Evolutionary conservation across 2,797 vertebrate genomes (phyloP).

Genomic region (Bradypodion pumilum): DNA sequence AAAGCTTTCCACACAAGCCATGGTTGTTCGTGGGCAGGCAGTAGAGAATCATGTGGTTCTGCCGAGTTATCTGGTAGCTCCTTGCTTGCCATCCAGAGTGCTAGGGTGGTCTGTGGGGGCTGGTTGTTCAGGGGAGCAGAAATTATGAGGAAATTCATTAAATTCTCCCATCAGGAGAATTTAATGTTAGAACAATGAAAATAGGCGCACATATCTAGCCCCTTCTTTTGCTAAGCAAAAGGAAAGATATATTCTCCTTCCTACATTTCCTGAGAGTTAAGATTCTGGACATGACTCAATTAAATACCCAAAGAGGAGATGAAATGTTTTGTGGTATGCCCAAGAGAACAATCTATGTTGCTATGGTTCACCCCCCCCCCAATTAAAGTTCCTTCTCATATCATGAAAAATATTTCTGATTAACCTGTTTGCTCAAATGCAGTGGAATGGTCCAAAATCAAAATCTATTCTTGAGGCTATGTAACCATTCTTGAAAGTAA

Average conservation of each 20-base stretch:
- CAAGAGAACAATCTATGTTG: constrained; percentile 6
- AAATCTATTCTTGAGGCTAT: neutral
- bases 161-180: too few species aligned
- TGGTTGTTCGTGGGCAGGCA: too few species aligned
- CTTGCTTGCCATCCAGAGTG: too few species aligned
- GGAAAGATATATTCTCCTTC: fast-evolving
- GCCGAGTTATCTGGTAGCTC: too few species aligned
- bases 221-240: neutral
- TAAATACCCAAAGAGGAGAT: constrained; percentile 22
- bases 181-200: neutral
- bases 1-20: too few species aligned
- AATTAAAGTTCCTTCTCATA: neutral
- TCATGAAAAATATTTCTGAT: constrained; percentile 16
- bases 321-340: neutral
- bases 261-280: neutral
- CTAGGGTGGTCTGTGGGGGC: too few species aligned
- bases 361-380: neutral
- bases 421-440: constrained; percentile 22
- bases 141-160: too few species aligned
- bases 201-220: neutral
- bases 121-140: too few species aligned
- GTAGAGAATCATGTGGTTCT: too few species aligned
- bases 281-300: constrained; percentile 16
- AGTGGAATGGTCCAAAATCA: too few species aligned
- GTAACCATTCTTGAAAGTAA: neutral